phyloP scores from a whole-genome alignment of 1,140 invertebrate species.

The Zaprionus vittiger region DNA sequence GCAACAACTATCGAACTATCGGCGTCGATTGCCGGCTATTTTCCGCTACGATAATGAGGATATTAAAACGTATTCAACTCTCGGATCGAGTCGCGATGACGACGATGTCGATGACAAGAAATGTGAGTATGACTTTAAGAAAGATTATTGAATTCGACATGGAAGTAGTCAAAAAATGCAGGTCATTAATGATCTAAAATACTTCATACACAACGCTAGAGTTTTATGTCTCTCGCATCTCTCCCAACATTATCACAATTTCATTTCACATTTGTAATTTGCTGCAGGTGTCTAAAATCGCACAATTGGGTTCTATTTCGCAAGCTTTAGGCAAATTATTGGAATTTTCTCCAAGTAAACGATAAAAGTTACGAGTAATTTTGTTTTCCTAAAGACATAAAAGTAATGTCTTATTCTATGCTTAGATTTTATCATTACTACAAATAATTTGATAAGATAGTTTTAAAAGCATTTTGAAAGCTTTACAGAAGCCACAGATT shows the following conservation, averaged over 20 bases:
- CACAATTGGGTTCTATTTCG: not conserved
- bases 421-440: no score
- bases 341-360: not conserved
- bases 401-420: no score
- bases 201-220: no score
- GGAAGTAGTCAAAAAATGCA: no score
- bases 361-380: not conserved
- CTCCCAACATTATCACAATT: no score
- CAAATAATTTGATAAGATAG: not conserved
- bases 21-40: constrained; percentile 59
- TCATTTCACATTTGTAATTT: not conserved
- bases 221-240: no score
- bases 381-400: no score
- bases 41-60: constrained; percentile 78
- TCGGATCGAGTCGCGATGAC: constrained; percentile 78
- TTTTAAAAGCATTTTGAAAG: not conserved
- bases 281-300: not conserved
- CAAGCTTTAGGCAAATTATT: not conserved
- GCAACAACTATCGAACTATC: constrained; percentile 22
- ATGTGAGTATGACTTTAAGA: constrained; percentile 52
- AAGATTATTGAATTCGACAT: not conserved
- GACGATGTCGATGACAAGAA: constrained; percentile 70
- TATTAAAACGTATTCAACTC: constrained; percentile 75
- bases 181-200: no score
- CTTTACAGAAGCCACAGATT: not conserved